Conservation (phyloP, 2,797 vertebrate genomes). For the Echiichthys vipera region DNA sequence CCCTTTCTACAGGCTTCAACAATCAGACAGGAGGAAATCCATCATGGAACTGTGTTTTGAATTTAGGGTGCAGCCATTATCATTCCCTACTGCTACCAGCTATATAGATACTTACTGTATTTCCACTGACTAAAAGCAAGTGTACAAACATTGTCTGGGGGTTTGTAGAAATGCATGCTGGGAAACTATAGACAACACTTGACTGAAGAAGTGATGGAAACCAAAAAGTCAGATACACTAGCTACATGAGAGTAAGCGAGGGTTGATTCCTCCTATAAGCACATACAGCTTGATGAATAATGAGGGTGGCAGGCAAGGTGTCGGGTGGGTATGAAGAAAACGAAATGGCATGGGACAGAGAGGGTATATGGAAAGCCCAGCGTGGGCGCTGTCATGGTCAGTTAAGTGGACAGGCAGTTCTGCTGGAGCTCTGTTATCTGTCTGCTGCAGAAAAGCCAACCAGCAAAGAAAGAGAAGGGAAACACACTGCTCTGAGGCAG, state of each 20-base stretch:
- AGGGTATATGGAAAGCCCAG: conserved; percentile 51
- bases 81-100: too few relatives aligned
- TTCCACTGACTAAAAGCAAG: background rate
- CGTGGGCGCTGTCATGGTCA: conserved; percentile 60
- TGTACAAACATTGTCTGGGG: conserved; percentile 1
- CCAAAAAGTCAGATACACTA: background rate
- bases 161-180: conserved; percentile 11
- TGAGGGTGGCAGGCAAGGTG: background rate
- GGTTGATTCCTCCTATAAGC: background rate
- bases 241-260: background rate
- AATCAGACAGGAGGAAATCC: background rate
- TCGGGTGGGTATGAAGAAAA: background rate
- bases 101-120: background rate
- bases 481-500: conserved; percentile 27
- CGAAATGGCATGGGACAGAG: conserved; percentile 26
- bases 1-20: background rate
- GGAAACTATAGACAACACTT: background rate
- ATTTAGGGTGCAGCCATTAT: background rate
- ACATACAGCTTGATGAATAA: conserved; percentile 1
- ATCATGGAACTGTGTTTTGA: background rate
- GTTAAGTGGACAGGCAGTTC: conserved; percentile 63
- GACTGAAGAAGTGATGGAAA: background rate
- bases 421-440: conserved; percentile 73
- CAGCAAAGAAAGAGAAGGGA: conserved; percentile 17
- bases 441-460: conserved; percentile 58